Conservation (phyloP, 1,140 invertebrate species). For the Oryctes rhinoceros region DNA sequence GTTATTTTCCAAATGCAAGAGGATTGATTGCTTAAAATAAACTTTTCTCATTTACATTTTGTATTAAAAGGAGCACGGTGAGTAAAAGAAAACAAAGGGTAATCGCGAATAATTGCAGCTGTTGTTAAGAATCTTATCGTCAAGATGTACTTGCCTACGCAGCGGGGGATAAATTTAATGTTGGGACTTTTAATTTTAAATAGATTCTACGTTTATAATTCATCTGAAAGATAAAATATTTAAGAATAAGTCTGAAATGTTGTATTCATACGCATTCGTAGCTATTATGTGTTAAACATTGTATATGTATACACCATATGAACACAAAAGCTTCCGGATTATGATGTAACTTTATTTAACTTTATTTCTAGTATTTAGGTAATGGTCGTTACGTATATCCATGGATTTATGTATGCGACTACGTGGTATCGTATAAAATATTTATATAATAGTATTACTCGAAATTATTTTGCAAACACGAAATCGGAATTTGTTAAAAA, state of each 20-base stretch:
- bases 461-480: no score
- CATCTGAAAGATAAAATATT: no score
- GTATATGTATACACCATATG: neutral
- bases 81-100: neutral
- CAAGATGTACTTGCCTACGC: neutral
- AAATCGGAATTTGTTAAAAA: no score
- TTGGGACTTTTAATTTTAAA: neutral
- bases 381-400: neutral
- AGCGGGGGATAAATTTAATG: neutral
- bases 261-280: no score
- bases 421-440: neutral
- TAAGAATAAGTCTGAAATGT: no score
- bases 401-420: neutral
- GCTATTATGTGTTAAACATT: no score
- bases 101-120: constrained; percentile 3
- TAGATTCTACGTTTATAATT: no score
- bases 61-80: neutral
- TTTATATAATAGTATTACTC: no score
- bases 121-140: neutral
- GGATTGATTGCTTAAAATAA: neutral
- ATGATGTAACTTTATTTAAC: no score
- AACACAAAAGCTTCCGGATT: neutral
- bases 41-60: neutral
- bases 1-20: neutral
- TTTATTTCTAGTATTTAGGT: neutral